Evolutionary conservation across 2,888 invertebrate genomes (phyloP), one percentile per base, ranked within the genome.

Genomic region (Agonopterix subpropinquella): DNA sequence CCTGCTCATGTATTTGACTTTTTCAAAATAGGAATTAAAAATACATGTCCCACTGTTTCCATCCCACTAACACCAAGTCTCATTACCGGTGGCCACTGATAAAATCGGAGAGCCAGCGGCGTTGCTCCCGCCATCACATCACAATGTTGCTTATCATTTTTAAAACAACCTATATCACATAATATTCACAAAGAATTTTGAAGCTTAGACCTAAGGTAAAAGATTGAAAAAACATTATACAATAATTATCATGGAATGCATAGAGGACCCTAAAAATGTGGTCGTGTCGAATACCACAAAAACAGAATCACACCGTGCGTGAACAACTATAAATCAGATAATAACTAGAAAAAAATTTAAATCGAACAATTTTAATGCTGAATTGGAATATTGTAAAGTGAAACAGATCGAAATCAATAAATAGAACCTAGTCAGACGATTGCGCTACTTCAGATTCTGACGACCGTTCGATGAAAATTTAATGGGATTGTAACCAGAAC

Each of bases 71-170:
- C 77, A 80, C 72, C 70, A 74, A 76, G 62, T 75, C 77, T 80
- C 79, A 77, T 80, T 81, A 82, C 78, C 72, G 74, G 76, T 71
- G 70, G 73, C 65, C 58, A 55, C 64, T 58, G 80, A 84, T 81
- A 80, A 69, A 55, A 80, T 81, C 84, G 73, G 58, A 62, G 65
- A 69, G 70, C 73, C 73, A 62, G 65, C 64, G 64, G 73, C 72
- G 65, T 62, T 69, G 70, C 70, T 63, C 64, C 64, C 67, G 62
- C 64, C 61, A 64, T 67, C 64, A 65, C 57, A 62, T 70, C 68
- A 73, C 72, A 73, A 70, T 73, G 66, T 67, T 67, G 56, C 59
- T 62, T 60, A 57, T 61, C 57, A 62, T 62, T 64, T 62, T 53
- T 56, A 63, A 66, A 71, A 63, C 63, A 58, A 51, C 59, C 49